Percentiles rank a stretch among this genome's conserved stretches.
phyloP scores from a whole-genome alignment of 2,113 vertebrate species.

The Notechis scutatus region DNA sequence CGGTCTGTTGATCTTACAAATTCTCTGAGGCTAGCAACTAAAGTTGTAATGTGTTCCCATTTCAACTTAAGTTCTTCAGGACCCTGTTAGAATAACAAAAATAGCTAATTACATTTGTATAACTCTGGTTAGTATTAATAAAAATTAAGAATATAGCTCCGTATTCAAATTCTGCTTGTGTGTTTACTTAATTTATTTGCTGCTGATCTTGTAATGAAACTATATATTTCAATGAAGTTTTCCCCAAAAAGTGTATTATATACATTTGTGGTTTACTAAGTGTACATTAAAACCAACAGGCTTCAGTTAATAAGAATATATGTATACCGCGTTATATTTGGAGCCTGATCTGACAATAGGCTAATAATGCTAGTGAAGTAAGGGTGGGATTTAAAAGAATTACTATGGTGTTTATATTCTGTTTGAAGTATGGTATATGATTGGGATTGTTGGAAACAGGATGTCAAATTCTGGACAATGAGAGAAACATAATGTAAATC shows the following conservation, averaged over 20 bases:
- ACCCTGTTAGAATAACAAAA: constrained; percentile 70
- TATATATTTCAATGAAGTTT: background rate
- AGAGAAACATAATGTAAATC: background rate
- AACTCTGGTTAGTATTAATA: background rate
- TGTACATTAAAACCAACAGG: background rate
- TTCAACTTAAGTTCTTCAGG: constrained; percentile 86
- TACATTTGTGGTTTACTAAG: background rate
- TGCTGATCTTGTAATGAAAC: background rate
- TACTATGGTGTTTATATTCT: background rate
- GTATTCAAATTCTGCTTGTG: background rate
- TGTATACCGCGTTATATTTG: background rate
- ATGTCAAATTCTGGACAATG: background rate
- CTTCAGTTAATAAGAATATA: background rate
- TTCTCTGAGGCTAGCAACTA: constrained; percentile 86
- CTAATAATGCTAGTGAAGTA: background rate
- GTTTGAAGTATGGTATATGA: background rate
- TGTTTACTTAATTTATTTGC: background rate
- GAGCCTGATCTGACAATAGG: background rate
- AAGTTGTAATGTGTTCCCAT: constrained; percentile 86
- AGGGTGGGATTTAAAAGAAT: background rate
- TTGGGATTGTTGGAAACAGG: background rate
- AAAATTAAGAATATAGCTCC: background rate
- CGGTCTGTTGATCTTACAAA: constrained; percentile 92
- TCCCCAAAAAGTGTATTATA: background rate
- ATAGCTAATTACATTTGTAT: background rate